These are phyloP conservation scores for Apodemus agrarius DNA, from an alignment of 2,797 vertebrate species.

Conservation along the genomic window DNA sequence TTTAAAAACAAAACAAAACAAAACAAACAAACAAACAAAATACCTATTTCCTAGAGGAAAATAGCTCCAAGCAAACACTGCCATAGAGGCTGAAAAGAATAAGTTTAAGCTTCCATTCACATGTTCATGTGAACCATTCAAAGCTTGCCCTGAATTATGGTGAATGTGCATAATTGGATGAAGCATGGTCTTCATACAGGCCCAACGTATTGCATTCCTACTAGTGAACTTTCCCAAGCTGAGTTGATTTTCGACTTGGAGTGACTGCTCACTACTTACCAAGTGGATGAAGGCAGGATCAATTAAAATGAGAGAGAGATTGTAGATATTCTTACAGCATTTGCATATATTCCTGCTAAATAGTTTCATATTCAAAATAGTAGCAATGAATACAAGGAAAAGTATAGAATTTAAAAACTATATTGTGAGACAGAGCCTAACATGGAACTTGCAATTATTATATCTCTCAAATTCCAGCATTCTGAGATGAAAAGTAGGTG, in stretches of 20 bases:
- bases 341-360: neutral
- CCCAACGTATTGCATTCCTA: neutral
- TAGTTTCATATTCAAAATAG: conserved; percentile 15
- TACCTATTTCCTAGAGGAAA: neutral
- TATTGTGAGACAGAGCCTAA: neutral
- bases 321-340: neutral
- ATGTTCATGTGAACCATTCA: neutral
- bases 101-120: neutral
- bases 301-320: neutral
- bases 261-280: neutral
- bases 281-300: neutral
- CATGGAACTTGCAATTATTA: neutral
- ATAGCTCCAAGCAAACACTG: neutral
- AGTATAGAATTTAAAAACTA: neutral
- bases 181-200: neutral
- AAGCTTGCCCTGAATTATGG: neutral
- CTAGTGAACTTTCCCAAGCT: neutral
- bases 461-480: neutral
- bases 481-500: neutral
- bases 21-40: too few species aligned
- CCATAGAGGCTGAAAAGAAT: neutral
- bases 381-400: conserved; percentile 6
- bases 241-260: neutral
- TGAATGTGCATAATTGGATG: neutral
- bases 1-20: neutral